Evolutionary conservation across 1,140 invertebrate species (phyloP).

Genomic region (Condylostylus longicornis): DNA sequence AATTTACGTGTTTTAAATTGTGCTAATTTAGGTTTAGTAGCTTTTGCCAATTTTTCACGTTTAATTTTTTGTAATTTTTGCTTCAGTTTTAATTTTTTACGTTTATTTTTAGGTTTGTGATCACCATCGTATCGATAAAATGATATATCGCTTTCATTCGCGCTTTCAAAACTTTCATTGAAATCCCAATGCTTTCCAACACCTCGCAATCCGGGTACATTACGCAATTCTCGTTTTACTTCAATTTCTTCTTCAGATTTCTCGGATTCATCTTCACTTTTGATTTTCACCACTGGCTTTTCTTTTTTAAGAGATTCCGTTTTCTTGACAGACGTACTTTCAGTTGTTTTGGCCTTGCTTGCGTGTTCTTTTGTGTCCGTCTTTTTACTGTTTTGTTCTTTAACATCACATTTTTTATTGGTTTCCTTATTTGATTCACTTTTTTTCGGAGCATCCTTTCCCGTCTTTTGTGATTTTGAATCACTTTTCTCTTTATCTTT

Average conservation of each 20-base stretch:
- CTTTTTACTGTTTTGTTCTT: too few relatives aligned
- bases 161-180: constrained; percentile 37
- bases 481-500: constrained; percentile 2
- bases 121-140: neutral
- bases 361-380: too few relatives aligned
- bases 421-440: constrained; percentile 53
- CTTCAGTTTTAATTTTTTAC: constrained; percentile 24
- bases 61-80: constrained; percentile 9
- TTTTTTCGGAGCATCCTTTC: constrained; percentile 29
- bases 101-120: constrained; percentile 23
- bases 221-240: constrained; percentile 43
- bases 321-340: too few relatives aligned
- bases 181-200: constrained; percentile 71
- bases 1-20: constrained; percentile 31
- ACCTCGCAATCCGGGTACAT: constrained; percentile 57
- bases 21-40: constrained; percentile 14
- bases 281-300: too few relatives aligned
- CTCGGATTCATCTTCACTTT: too few relatives aligned
- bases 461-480: constrained; percentile 1
- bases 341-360: too few relatives aligned
- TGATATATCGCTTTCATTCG: constrained; percentile 31
- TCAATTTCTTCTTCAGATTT: constrained; percentile 23
- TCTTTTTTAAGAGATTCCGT: too few relatives aligned
- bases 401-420: too few relatives aligned
- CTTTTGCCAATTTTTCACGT: constrained; percentile 12